These are phyloP conservation scores for Corythornis madagascariensis DNA, from an alignment of 2,113 vertebrate species.

Conservation along the genomic window DNA sequence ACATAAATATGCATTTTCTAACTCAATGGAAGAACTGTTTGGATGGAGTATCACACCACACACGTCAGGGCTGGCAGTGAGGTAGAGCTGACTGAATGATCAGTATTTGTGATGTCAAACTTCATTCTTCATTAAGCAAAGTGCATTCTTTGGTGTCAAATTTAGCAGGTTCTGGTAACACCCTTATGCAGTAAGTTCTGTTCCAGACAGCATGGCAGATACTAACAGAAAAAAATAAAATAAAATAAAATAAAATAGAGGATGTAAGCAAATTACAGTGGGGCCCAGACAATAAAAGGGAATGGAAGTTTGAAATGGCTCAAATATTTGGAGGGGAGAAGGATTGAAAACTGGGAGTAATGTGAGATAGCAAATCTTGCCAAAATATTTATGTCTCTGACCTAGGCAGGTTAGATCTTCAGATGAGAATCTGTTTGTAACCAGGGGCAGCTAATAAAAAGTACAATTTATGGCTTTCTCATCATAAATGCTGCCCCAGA, in stretches of 20 bases:
- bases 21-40: not conserved
- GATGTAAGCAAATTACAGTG: constrained; percentile 47
- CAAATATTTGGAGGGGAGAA: constrained; percentile 37
- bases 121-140: not conserved
- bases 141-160: not conserved
- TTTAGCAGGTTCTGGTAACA: not conserved
- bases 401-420: constrained; percentile 61
- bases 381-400: constrained; percentile 70
- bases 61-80: not conserved
- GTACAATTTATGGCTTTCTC: constrained; percentile 53
- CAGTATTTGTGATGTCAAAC: not conserved
- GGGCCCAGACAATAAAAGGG: constrained; percentile 11
- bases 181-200: not conserved
- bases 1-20: not conserved
- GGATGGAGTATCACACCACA: not conserved
- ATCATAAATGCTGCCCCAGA: constrained; percentile 47
- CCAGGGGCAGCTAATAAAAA: constrained; percentile 58
- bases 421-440: constrained; percentile 60
- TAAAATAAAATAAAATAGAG: not conserved
- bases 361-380: constrained; percentile 28
- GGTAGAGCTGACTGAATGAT: not conserved
- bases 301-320: constrained; percentile 59
- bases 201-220: not conserved
- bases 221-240: not conserved
- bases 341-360: constrained; percentile 46